A percentile compares a stretch with the other conserved stretches of the same genome.
Evolutionary conservation across 2,797 vertebrate genomes (phyloP).

Genomic region (Lagorchestes hirsutus): DNA sequence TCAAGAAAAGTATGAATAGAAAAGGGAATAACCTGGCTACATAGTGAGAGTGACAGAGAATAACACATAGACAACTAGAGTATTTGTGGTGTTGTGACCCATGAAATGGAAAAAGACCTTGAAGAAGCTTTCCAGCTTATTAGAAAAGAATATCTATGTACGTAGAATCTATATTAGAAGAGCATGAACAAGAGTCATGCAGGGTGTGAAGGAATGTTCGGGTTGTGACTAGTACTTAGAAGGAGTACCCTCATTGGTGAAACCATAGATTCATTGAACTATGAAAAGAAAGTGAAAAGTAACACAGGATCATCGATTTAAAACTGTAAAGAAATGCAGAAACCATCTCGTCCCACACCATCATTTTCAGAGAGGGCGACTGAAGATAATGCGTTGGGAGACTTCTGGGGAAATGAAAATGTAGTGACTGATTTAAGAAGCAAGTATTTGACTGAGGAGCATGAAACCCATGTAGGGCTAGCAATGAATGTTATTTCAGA

Average conservation of each 20-base stretch:
- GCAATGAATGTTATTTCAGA: accelerated
- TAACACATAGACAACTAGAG: not conserved
- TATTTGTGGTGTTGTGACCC: not conserved
- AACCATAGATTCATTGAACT: not conserved
- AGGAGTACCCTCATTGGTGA: not conserved
- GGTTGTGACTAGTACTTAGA: not conserved
- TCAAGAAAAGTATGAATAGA: not conserved
- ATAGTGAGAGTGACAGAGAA: not conserved
- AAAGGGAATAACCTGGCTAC: not conserved
- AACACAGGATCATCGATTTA: not conserved
- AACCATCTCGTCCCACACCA: not conserved
- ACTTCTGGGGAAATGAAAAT: not conserved
- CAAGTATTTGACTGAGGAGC: not conserved
- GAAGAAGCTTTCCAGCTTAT: not conserved
- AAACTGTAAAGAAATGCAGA: not conserved
- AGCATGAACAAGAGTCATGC: not conserved
- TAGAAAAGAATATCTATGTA: not conserved
- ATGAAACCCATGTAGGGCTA: not conserved
- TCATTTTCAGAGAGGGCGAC: not conserved
- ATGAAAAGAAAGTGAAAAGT: not conserved
- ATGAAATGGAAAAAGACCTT: not conserved
- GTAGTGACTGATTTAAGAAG: not conserved
- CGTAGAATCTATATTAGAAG: not conserved
- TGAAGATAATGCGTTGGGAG: not conserved
- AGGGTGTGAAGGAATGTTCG: not conserved